These are phyloP conservation scores for Eulemur rubriventer DNA, from an alignment of 2,797 vertebrate species.

Conservation along the genomic window DNA sequence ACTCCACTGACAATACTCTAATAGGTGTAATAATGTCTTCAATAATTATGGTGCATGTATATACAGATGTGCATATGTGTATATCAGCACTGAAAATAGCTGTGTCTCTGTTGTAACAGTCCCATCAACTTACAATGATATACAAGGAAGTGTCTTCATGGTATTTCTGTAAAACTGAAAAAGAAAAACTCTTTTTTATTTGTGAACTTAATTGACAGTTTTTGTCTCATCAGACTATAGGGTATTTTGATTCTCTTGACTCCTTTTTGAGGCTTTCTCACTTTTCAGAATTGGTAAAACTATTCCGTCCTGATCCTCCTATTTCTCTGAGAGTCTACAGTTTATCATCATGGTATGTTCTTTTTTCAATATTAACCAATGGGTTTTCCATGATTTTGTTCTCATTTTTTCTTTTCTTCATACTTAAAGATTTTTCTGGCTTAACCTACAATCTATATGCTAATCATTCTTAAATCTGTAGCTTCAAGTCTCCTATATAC, in stretches of 20 bases:
- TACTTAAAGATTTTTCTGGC: constrained; percentile 20
- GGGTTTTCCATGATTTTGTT: not conserved
- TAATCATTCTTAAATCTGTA: constrained; percentile 48
- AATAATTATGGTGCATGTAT: not conserved
- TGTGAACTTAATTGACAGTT: not conserved
- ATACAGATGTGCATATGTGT: not conserved
- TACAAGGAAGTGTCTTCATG: not conserved
- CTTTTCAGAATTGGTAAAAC: not conserved
- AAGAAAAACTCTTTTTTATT: not conserved
- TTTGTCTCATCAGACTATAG: not conserved
- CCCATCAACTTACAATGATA: not conserved
- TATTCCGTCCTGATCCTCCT: not conserved
- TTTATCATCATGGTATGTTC: not conserved
- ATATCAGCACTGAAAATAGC: not conserved
- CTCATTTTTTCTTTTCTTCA: not conserved
- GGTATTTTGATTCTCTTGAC: not conserved
- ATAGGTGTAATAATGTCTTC: not conserved
- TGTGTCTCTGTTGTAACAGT: not conserved
- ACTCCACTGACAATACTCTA: not conserved
- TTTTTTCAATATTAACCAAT: not conserved
- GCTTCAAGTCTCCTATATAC: not conserved
- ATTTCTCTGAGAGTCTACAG: not conserved
- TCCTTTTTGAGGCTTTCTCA: not conserved
- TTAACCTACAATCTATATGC: constrained; percentile 56
- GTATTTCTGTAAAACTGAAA: not conserved